Evolutionary conservation across 2,113 vertebrate genomes (phyloP).

Genomic region (Tinamus guttatus): DNA sequence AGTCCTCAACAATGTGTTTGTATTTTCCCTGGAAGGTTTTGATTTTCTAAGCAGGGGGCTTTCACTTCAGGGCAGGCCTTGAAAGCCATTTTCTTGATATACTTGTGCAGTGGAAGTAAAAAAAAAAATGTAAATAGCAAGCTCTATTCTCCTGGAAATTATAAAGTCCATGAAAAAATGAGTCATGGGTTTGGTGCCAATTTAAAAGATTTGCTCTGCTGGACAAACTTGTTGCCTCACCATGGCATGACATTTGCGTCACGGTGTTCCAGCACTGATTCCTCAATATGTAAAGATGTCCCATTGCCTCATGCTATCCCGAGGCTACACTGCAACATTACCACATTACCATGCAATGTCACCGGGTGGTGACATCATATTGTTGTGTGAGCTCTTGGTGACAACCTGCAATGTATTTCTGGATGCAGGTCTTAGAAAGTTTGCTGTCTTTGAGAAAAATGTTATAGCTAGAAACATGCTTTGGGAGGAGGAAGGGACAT

Average conservation of each 20-base stretch:
- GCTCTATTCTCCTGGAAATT: neutral
- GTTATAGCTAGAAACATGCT: rapidly evolving
- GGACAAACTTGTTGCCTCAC: conserved; percentile 28
- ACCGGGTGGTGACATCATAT: neutral
- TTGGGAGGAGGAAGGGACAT: neutral
- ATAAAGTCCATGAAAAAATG: neutral
- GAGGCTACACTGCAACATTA: neutral
- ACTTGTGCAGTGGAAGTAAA: neutral
- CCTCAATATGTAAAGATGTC: neutral
- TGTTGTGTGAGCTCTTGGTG: neutral
- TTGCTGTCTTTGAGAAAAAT: neutral
- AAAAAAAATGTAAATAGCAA: neutral
- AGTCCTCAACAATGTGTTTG: neutral
- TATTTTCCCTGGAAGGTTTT: neutral
- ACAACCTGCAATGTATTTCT: neutral
- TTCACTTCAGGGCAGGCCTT: neutral
- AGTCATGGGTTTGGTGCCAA: neutral
- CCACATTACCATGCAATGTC: neutral
- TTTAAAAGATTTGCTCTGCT: neutral
- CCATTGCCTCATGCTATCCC: neutral
- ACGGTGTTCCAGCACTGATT: neutral
- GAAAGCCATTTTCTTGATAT: neutral
- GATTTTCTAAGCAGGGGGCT: neutral
- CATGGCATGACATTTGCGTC: neutral
- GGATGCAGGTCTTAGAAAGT: rapidly evolving